Conservation (phyloP, 2,797 vertebrate genomes). For the Buceros bicornis region DNA sequence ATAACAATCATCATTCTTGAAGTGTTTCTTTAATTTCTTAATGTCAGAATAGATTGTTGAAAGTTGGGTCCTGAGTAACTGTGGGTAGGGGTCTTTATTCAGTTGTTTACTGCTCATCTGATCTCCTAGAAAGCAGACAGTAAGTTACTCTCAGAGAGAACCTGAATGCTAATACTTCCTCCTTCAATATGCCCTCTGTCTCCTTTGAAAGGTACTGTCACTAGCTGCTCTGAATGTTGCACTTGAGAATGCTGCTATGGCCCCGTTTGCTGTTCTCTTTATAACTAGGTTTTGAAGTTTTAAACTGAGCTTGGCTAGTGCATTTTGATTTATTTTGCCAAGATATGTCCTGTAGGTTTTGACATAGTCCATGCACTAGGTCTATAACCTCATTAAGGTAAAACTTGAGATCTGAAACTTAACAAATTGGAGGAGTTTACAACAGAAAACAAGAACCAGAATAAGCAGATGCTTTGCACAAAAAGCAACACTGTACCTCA, state of each 20-base stretch:
- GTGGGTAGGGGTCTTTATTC: neutral
- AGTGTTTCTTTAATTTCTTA: neutral
- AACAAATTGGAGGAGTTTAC: neutral
- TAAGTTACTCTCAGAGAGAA: neutral
- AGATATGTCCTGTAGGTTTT: neutral
- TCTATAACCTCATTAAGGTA: neutral
- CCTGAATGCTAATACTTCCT: neutral
- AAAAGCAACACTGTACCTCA: neutral
- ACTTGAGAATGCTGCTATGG: neutral
- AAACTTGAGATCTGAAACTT: neutral
- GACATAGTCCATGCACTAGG: fast-evolving
- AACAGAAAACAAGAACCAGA: neutral
- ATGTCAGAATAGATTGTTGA: neutral
- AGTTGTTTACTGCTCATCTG: neutral
- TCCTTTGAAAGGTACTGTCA: neutral
- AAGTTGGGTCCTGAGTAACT: neutral
- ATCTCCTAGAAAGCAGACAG: neutral
- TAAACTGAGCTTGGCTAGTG: neutral
- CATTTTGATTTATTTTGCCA: neutral
- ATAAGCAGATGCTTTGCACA: neutral
- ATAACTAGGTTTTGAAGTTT: neutral
- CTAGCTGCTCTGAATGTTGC: neutral
- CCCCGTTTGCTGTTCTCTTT: neutral
- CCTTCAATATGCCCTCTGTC: neutral
- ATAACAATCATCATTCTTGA: neutral